phyloP scores from a whole-genome alignment of 92 coral and sea anemone species.

The Phenganax subtilis region DNA sequence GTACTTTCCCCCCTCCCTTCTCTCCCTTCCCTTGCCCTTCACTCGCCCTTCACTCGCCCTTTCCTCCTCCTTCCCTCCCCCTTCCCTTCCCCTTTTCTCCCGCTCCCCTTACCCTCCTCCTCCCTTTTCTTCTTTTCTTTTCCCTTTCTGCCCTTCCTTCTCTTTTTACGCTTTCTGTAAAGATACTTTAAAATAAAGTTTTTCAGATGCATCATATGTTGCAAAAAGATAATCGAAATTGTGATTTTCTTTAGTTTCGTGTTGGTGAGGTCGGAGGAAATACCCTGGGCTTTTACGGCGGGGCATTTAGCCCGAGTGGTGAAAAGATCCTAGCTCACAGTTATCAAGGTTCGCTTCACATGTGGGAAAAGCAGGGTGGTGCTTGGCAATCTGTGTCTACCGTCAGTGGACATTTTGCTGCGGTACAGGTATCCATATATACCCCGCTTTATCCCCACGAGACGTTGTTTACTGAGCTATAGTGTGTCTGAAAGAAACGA shows the following conservation, averaged over 20 bases:
- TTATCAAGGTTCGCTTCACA: constrained; percentile 82
- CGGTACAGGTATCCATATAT: constrained; percentile 60
- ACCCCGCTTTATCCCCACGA: too few species aligned
- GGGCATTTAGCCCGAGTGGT: constrained; percentile 81
- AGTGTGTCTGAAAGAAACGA: too few species aligned
- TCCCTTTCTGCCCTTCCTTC: too few species aligned
- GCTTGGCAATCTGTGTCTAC: constrained; percentile 76
- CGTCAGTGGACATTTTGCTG: constrained; percentile 86
- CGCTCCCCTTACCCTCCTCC: not conserved
- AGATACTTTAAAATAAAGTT: too few species aligned
- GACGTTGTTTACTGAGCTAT: too few species aligned
- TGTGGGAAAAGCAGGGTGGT: constrained; percentile 59
- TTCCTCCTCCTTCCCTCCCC: not conserved
- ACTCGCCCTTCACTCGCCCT: too few species aligned
- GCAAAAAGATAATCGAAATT: not conserved
- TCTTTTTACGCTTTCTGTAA: too few species aligned
- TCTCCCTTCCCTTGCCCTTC: not conserved
- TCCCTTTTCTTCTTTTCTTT: not conserved
- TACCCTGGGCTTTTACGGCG: constrained; percentile 92
- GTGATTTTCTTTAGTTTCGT: constrained; percentile 58
- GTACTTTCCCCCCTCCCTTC: not conserved
- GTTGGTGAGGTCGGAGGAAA: constrained; percentile 99
- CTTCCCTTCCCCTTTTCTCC: not conserved
- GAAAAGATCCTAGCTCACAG: constrained; percentile 79
- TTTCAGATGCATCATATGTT: not conserved